Percentiles rank a stretch among this genome's conserved stretches.
Evolutionary conservation across 2,797 vertebrate genomes (phyloP).

Genomic region (Gambelia wislizenii): DNA sequence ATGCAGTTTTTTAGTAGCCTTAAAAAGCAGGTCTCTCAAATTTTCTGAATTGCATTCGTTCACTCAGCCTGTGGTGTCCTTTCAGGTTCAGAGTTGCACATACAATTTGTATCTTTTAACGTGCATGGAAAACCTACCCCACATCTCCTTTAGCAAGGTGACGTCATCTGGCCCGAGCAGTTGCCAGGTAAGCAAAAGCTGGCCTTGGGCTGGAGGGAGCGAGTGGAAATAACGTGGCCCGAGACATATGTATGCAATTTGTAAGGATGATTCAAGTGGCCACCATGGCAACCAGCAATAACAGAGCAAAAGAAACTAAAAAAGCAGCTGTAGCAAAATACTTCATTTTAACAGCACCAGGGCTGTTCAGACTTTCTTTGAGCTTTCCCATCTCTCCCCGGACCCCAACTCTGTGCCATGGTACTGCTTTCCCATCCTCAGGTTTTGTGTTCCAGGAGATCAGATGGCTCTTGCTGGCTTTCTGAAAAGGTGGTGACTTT

Average conservation of each 20-base stretch:
- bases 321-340: slow-evolving; percentile 49
- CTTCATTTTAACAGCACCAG: slow-evolving; percentile 56
- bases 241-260: slow-evolving; percentile 71
- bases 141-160: background rate
- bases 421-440: slow-evolving; percentile 8
- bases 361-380: slow-evolving; percentile 64
- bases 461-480: slow-evolving; percentile 32
- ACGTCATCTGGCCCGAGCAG: slow-evolving; percentile 34
- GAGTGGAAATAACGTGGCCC: slow-evolving; percentile 61
- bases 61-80: background rate
- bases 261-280: slow-evolving; percentile 69
- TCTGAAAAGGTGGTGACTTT: slow-evolving; percentile 51
- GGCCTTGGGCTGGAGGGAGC: slow-evolving; percentile 48
- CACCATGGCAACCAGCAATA: slow-evolving; percentile 74
- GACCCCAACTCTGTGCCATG: background rate
- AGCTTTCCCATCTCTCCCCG: slow-evolving; percentile 56
- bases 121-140: background rate
- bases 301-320: slow-evolving; percentile 73
- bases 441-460: slow-evolving; percentile 55
- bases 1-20: background rate
- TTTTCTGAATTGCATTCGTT: background rate
- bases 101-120: background rate
- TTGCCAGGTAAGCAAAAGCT: slow-evolving; percentile 73
- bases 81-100: too few relatives aligned
- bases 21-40: background rate